phyloP scores from a whole-genome alignment of 1,140 invertebrate species.

The Philaenus spumarius region DNA sequence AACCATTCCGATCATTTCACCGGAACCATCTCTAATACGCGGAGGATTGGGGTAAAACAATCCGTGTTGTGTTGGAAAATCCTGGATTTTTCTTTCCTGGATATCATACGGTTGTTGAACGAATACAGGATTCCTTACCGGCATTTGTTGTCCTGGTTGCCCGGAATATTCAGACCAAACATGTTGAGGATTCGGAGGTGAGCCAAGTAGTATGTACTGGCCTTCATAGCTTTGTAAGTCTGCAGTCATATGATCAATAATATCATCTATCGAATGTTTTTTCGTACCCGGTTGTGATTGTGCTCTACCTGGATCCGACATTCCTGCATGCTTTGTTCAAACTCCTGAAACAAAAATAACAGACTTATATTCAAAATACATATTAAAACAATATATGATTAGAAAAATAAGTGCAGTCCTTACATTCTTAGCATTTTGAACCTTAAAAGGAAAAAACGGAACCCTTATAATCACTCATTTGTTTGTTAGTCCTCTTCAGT shows the following conservation, averaged over 20 bases:
- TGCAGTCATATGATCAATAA: slow-evolving; percentile 54
- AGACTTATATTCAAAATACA: too few relatives aligned
- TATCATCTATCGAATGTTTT: slow-evolving; percentile 49
- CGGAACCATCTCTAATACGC: background rate
- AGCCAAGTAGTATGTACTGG: slow-evolving; percentile 49
- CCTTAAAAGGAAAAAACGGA: too few relatives aligned
- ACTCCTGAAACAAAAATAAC: too few relatives aligned
- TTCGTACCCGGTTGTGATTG: slow-evolving; percentile 9
- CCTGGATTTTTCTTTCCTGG: background rate
- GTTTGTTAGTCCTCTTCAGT: too few relatives aligned
- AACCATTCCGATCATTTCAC: slow-evolving; percentile 40
- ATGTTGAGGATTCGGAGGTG: slow-evolving; percentile 29
- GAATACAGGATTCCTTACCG: slow-evolving; percentile 22
- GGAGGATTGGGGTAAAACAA: slow-evolving; percentile 34
- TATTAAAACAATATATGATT: too few relatives aligned
- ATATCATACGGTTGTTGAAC: slow-evolving; percentile 17
- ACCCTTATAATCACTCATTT: too few relatives aligned
- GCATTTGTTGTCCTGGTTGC: slow-evolving; percentile 36
- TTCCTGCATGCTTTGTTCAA: background rate
- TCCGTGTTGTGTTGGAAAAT: slow-evolving; percentile 25
- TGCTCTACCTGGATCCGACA: slow-evolving; percentile 7
- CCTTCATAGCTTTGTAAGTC: slow-evolving; percentile 50
- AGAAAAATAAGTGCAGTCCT: too few relatives aligned
- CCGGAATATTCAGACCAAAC: slow-evolving; percentile 36
- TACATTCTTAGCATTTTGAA: too few relatives aligned